Percentiles rank a stretch among this genome's conserved stretches.
phyloP scores from a whole-genome alignment of 2,797 vertebrate species.

The Amblyopsis hoosieri region DNA sequence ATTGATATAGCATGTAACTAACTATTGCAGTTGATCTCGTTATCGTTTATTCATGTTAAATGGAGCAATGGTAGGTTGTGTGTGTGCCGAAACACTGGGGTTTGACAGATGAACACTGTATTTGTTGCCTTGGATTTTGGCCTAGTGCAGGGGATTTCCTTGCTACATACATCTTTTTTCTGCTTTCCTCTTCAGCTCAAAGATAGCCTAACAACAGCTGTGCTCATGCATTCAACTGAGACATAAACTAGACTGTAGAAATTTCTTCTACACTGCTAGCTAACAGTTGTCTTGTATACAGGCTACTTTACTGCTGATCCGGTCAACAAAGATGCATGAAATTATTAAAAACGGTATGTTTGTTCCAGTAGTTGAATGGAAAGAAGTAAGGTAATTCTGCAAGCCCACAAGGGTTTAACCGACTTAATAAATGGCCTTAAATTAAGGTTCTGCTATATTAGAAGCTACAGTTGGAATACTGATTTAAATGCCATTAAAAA shows the following conservation, averaged over 20 bases:
- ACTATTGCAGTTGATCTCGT: slow-evolving; percentile 38
- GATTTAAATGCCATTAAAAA: not conserved
- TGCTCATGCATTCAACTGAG: slow-evolving; percentile 59
- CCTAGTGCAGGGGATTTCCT: slow-evolving; percentile 83
- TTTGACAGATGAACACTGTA: slow-evolving; percentile 59
- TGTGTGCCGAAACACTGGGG: slow-evolving; percentile 55
- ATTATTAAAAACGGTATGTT: not conserved
- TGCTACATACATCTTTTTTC: slow-evolving; percentile 70
- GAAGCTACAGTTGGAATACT: not conserved
- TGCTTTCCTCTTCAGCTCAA: slow-evolving; percentile 82
- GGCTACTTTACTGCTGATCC: slow-evolving; percentile 9
- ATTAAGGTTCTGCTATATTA: not conserved
- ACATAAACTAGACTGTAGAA: slow-evolving; percentile 43
- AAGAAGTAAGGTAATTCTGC: not conserved
- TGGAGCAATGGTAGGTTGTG: slow-evolving; percentile 51
- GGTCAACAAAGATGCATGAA: slow-evolving; percentile 9
- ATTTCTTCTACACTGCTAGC: not conserved
- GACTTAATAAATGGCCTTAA: too few relatives aligned
- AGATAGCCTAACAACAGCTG: slow-evolving; percentile 79
- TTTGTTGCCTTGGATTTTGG: slow-evolving; percentile 74
- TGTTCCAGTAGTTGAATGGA: not conserved
- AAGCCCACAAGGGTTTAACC: not conserved
- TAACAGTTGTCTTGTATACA: slow-evolving; percentile 33
- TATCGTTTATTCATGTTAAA: slow-evolving; percentile 57
- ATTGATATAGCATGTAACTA: too few relatives aligned